Conservation (phyloP, 1,140 invertebrate species). For the Trachymyrmex cornetzi region DNA sequence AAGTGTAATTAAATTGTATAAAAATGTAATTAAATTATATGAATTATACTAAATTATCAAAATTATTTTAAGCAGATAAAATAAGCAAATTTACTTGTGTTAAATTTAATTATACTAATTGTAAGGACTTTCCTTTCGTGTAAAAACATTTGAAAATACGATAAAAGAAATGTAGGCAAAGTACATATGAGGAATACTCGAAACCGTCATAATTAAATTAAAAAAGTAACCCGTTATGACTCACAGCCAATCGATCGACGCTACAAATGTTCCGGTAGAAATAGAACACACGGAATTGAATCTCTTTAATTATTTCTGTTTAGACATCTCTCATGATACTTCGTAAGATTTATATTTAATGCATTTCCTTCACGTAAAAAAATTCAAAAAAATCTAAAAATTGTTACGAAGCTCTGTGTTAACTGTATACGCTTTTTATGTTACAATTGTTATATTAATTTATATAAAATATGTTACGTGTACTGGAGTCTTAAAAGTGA, state of each 20-base stretch:
- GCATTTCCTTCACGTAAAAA: background rate
- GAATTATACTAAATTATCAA: background rate
- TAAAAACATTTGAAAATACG: constrained; percentile 12
- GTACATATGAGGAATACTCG: background rate
- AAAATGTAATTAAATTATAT: background rate
- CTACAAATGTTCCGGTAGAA: background rate
- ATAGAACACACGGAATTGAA: background rate
- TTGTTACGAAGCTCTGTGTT: background rate
- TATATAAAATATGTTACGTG: constrained; percentile 13
- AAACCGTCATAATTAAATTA: constrained; percentile 32
- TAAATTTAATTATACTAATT: constrained; percentile 11
- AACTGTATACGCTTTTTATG: background rate
- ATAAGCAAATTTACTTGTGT: background rate
- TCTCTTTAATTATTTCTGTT: constrained; percentile 28
- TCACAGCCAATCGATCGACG: constrained; percentile 16
- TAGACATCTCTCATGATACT: background rate
- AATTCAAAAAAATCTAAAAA: background rate
- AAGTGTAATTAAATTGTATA: background rate
- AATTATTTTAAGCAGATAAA: background rate
- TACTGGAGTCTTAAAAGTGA: constrained; percentile 7
- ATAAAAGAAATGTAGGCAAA: background rate
- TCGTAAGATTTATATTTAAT: background rate
- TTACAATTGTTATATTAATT: constrained; percentile 9
- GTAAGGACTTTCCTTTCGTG: background rate
- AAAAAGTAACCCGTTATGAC: constrained; percentile 19